These are phyloP conservation scores for Macrotis lagotis DNA, from an alignment of 2,113 vertebrate genomes.

Conservation along the genomic window DNA sequence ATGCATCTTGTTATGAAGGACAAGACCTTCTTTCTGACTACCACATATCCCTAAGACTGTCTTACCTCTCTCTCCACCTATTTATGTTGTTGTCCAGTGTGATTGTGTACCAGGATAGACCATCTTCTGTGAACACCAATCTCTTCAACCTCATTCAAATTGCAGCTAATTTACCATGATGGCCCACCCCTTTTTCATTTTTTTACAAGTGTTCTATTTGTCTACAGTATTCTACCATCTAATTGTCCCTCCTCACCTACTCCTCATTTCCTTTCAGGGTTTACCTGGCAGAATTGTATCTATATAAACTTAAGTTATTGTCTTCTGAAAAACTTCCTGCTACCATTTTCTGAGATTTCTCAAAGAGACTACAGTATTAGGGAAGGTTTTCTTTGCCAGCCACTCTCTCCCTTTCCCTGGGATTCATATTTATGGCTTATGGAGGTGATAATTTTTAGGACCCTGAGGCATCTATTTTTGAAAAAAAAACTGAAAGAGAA, in stretches of 20 bases:
- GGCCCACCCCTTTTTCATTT: neutral
- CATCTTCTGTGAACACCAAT: neutral
- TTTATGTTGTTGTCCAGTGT: neutral
- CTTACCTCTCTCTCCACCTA: neutral
- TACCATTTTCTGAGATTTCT: neutral
- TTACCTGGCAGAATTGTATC: neutral
- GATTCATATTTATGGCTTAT: neutral
- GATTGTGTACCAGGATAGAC: neutral
- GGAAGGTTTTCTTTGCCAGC: neutral
- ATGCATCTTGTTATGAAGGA: neutral
- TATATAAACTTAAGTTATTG: no score
- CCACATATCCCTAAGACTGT: neutral
- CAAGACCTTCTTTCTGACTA: neutral
- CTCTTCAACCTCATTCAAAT: neutral
- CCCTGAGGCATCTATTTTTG: neutral
- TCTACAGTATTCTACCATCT: neutral
- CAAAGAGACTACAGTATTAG: neutral
- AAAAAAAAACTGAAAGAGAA: neutral
- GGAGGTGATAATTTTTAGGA: neutral
- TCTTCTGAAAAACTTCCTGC: neutral
- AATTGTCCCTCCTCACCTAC: neutral
- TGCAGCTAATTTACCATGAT: neutral
- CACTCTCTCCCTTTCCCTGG: neutral
- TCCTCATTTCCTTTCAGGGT: neutral
- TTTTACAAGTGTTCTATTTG: neutral